Conservation (phyloP, 2,113 vertebrate species). For the Crypturellus undulatus region DNA sequence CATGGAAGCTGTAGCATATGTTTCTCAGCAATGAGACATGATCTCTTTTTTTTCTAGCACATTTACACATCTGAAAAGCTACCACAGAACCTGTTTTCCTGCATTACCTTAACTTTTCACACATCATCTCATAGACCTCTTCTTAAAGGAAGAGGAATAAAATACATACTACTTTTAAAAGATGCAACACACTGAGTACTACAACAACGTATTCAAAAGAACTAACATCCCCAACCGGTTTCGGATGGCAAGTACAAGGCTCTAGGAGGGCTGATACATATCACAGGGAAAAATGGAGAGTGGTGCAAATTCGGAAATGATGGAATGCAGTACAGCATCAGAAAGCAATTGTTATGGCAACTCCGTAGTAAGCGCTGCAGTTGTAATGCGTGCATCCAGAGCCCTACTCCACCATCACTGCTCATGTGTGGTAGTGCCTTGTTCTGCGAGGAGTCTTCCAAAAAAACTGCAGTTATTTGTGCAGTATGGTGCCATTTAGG, state of each 20-base stretch:
- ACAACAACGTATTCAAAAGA: neutral
- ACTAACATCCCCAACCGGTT: constrained; percentile 11
- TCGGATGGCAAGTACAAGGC: constrained; percentile 33
- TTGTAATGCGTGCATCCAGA: constrained; percentile 18
- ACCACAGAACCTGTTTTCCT: neutral
- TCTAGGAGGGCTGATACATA: constrained; percentile 26
- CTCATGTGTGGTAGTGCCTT: neutral
- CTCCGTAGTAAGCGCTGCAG: constrained; percentile 34
- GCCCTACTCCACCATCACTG: neutral
- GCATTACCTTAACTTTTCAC: neutral
- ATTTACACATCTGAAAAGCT: neutral
- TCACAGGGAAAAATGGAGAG: constrained; percentile 23
- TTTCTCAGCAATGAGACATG: neutral
- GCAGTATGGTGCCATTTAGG: neutral
- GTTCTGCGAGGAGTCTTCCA: neutral
- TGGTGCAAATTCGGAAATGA: constrained; percentile 60
- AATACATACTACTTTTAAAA: neutral
- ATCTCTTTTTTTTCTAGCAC: neutral
- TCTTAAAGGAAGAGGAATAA: constrained; percentile 6
- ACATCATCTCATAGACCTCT: neutral
- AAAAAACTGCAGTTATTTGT: neutral
- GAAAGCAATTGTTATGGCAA: constrained; percentile 73
- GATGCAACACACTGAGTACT: constrained; percentile 27
- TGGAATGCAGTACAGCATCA: constrained; percentile 52
- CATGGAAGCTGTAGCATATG: neutral